Evolutionary conservation across 2,113 vertebrate genomes (phyloP).

Genomic region (Orthonyx spaldingii): DNA sequence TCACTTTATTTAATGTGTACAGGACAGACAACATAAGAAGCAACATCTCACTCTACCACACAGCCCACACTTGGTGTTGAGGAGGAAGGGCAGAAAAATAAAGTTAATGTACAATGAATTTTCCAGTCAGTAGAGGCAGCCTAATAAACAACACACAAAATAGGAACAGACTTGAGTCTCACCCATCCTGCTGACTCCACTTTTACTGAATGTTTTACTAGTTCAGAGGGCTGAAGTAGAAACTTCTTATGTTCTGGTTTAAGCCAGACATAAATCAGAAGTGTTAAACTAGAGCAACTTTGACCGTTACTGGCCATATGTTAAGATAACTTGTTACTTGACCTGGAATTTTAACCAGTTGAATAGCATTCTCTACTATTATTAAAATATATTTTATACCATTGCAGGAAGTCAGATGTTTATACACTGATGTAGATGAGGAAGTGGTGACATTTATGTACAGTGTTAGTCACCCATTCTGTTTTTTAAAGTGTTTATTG

Average conservation of each 20-base stretch:
- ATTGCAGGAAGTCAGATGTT: background rate
- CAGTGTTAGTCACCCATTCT: background rate
- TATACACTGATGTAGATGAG: background rate
- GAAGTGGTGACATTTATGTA: background rate
- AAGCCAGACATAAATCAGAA: background rate
- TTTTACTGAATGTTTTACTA: background rate
- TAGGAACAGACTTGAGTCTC: background rate
- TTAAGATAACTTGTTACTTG: background rate
- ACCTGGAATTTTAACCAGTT: background rate
- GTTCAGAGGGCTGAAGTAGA: background rate
- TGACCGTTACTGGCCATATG: background rate
- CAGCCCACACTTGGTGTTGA: background rate
- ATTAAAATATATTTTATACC: background rate
- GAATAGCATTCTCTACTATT: background rate
- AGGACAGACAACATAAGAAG: background rate
- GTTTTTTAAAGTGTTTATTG: background rate
- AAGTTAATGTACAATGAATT: slow-evolving; percentile 6
- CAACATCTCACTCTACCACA: background rate
- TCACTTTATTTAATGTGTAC: background rate
- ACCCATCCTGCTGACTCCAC: background rate
- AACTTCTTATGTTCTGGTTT: background rate
- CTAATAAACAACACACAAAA: background rate
- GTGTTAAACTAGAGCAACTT: background rate
- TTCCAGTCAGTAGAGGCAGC: background rate
- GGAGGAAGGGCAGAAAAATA: background rate